phyloP scores from a whole-genome alignment of 1,140 invertebrate genomes.

The Drosophila watanabei region DNA sequence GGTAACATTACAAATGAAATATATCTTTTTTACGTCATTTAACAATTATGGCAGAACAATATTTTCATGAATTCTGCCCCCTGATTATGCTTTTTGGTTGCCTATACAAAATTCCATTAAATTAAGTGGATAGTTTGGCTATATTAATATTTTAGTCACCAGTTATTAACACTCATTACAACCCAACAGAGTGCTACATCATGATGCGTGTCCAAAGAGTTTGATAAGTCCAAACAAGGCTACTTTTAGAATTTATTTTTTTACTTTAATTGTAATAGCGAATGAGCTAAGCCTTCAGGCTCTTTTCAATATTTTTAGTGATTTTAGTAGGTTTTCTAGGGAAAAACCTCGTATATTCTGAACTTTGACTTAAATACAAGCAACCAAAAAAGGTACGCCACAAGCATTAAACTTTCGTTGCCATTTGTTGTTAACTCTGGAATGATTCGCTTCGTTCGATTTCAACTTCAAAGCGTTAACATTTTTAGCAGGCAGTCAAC shows the following conservation, averaged over 20 bases:
- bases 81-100: too few species aligned
- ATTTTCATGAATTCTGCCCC: neutral
- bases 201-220: too few species aligned
- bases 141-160: too few species aligned
- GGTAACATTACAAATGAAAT: neutral
- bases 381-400: conserved; percentile 1
- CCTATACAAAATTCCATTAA: neutral
- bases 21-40: neutral
- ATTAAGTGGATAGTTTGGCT: neutral
- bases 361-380: neutral
- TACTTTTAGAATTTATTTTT: neutral
- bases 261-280: too few species aligned
- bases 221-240: neutral
- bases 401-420: neutral
- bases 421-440: conserved; percentile 6
- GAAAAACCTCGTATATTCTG: neutral
- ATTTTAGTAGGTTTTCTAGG: neutral
- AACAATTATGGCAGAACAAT: neutral
- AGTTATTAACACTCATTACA: neutral
- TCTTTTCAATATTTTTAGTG: neutral
- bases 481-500: conserved; percentile 65
- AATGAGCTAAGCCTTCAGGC: too few species aligned
- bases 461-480: conserved; percentile 38
- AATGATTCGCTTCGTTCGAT: neutral
- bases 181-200: neutral